These are phyloP conservation scores for Glaucidium brasilianum DNA, from an alignment of 2,113 vertebrate species.

Conservation along the genomic window DNA sequence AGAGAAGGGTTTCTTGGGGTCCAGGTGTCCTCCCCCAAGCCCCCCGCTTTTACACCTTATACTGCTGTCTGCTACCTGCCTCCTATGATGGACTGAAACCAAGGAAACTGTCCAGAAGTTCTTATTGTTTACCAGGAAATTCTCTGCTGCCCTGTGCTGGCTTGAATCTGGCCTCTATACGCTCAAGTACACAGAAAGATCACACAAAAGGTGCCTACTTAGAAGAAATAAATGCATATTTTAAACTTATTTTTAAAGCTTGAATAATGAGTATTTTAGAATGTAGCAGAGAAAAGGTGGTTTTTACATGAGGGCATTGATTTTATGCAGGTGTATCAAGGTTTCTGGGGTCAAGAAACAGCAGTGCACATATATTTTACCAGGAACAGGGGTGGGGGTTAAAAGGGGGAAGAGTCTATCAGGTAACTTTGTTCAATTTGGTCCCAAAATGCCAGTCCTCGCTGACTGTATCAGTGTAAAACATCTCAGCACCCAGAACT, in stretches of 20 bases:
- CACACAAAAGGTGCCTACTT: neutral
- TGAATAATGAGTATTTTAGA: neutral
- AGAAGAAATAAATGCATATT: neutral
- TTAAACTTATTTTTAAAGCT: neutral
- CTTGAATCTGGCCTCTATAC: neutral
- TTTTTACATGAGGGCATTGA: neutral
- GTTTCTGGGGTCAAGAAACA: neutral
- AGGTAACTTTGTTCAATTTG: neutral
- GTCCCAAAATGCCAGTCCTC: neutral
- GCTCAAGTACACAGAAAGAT: neutral
- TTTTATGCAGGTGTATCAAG: neutral
- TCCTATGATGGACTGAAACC: neutral
- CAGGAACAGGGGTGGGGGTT: neutral
- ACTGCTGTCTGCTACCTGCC: neutral
- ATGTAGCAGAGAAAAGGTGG: neutral
- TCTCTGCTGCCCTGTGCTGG: neutral
- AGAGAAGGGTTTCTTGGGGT: neutral
- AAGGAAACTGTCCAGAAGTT: neutral
- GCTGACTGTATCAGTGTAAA: neutral
- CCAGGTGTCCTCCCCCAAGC: neutral
- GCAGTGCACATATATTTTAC: neutral
- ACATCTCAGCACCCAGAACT: neutral
- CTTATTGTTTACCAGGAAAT: neutral
- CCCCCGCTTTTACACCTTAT: accelerated
- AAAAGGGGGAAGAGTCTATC: neutral